Conservation (phyloP, 1,140 invertebrate species). For the Aphaenogaster floridana region DNA sequence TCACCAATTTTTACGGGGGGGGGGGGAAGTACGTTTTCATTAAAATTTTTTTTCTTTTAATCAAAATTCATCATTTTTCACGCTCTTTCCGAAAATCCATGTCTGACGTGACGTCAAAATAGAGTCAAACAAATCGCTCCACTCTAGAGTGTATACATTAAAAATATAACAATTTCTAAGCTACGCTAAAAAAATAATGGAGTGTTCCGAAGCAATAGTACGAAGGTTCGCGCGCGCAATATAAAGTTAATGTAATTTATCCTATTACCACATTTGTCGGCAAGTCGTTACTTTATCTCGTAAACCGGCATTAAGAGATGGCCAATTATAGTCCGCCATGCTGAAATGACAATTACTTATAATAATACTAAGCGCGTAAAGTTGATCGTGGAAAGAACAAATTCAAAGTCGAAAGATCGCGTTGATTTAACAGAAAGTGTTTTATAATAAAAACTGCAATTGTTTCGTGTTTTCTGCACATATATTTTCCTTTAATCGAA, state of each 20-base stretch:
- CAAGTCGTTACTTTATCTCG: slow-evolving; percentile 61
- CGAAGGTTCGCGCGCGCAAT: not conserved
- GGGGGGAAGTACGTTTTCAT: no score
- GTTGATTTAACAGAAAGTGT: not conserved
- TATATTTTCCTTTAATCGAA: not conserved
- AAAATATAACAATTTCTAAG: not conserved
- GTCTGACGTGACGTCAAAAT: no score
- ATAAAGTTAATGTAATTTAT: slow-evolving; percentile 63
- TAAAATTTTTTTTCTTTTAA: no score
- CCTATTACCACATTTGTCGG: slow-evolving; percentile 52
- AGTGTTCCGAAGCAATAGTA: not conserved
- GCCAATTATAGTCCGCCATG: slow-evolving; percentile 59
- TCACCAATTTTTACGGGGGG: no score
- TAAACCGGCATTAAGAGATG: slow-evolving; percentile 57
- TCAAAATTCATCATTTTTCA: no score
- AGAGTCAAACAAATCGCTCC: no score
- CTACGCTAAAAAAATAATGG: not conserved
- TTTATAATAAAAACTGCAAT: not conserved
- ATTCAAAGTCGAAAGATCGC: not conserved
- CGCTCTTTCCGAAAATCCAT: no score
- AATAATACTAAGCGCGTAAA: slow-evolving; percentile 56
- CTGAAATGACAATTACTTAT: slow-evolving; percentile 61
- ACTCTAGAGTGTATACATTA: no score
- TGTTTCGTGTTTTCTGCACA: not conserved
- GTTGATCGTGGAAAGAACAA: slow-evolving; percentile 37